These are phyloP conservation scores for Anguilla rostrata DNA, from an alignment of 2,113 vertebrate species.

Conservation along the genomic window DNA sequence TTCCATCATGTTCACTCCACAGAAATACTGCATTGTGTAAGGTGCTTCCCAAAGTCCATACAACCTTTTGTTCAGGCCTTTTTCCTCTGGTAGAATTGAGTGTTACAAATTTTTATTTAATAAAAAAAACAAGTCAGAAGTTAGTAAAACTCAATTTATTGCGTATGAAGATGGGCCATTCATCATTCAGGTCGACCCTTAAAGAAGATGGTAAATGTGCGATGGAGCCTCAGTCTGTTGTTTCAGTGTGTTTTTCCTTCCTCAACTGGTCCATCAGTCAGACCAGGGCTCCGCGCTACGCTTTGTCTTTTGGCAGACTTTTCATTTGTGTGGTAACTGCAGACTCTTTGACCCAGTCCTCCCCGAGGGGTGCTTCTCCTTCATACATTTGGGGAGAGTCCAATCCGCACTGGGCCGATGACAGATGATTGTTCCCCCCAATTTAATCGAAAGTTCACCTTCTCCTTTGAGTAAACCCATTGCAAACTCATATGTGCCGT, in stretches of 20 bases:
- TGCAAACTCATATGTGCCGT: neutral
- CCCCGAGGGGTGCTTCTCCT: neutral
- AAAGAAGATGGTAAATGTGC: neutral
- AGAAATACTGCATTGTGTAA: constrained; percentile 39
- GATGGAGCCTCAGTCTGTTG: neutral
- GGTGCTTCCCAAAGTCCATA: constrained; percentile 31
- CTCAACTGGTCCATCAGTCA: neutral
- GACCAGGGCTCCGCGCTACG: neutral
- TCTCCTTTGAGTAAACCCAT: neutral
- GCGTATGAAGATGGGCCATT: neutral
- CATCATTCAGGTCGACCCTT: neutral
- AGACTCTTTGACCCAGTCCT: neutral
- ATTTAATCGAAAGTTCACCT: neutral
- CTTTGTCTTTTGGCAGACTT: neutral
- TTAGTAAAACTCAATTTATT: neutral
- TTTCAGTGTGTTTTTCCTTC: neutral
- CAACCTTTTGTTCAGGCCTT: constrained; percentile 6
- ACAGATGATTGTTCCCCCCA: neutral
- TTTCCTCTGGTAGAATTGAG: neutral
- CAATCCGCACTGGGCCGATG: neutral
- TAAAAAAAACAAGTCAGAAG: neutral
- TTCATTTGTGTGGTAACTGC: constrained; percentile 1
- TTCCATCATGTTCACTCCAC: constrained; percentile 32
- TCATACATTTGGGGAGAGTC: constrained; percentile 3
- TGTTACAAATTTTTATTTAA: neutral